A percentile compares a stretch with the other conserved stretches of the same genome.
Conservation (phyloP, 2,888 invertebrate species). For the Carabus problematicus region DNA sequence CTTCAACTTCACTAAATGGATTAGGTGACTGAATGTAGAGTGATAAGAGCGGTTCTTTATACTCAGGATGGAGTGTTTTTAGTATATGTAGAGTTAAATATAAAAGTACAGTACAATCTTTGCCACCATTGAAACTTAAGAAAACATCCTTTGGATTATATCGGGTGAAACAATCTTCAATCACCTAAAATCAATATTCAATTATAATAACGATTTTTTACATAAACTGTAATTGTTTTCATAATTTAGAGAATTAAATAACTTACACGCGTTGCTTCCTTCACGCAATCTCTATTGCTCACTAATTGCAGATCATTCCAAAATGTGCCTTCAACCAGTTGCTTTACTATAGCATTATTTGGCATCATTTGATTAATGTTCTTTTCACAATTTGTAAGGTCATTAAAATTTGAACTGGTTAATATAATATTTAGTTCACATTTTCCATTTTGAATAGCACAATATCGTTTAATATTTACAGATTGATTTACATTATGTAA, state of each 20-base stretch:
- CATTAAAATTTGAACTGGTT: slow-evolving; percentile 20
- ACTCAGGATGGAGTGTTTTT: slow-evolving; percentile 53
- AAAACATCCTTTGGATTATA: slow-evolving; percentile 81
- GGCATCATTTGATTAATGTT: slow-evolving; percentile 19
- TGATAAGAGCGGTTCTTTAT: slow-evolving; percentile 63
- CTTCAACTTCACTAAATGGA: slow-evolving; percentile 86
- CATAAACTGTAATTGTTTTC: not conserved
- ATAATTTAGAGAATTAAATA: not conserved
- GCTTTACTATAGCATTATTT: slow-evolving; percentile 12
- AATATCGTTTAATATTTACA: slow-evolving; percentile 10
- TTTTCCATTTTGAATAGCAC: slow-evolving; percentile 23
- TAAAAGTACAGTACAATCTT: slow-evolving; percentile 94
- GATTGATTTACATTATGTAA: slow-evolving; percentile 7
- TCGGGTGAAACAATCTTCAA: slow-evolving; percentile 66
- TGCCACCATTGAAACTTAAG: slow-evolving; percentile 97
- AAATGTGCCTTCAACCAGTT: slow-evolving; percentile 7
- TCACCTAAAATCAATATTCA: slow-evolving; percentile 62
- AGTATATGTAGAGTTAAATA: slow-evolving; percentile 69
- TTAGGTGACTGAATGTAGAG: slow-evolving; percentile 82
- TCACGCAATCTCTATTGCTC: slow-evolving; percentile 12
- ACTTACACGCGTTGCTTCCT: slow-evolving; percentile 27
- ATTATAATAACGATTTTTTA: not conserved
- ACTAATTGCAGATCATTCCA: slow-evolving; percentile 10
- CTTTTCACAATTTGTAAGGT: slow-evolving; percentile 20
- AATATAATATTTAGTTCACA: slow-evolving; percentile 29